A percentile compares a stretch with the other conserved stretches of the same genome.
Conservation (phyloP, 1,140 invertebrate species). For the Melipona quadrifasciata region DNA sequence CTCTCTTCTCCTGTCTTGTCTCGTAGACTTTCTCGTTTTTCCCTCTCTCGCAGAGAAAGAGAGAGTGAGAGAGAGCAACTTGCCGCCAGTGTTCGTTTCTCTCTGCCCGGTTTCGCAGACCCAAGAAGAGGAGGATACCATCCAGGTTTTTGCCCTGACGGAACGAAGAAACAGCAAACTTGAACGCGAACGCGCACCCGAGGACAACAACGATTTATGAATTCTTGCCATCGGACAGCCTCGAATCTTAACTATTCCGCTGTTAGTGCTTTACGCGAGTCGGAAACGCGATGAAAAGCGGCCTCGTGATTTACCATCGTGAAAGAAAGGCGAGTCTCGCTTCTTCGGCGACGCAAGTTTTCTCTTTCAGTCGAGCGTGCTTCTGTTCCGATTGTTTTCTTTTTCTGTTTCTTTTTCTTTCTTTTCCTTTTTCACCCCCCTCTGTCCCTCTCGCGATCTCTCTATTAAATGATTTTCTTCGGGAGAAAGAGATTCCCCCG, state of each 20-base stretch:
- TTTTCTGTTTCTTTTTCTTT: not conserved
- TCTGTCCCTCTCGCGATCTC: not conserved
- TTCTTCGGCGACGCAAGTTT: slow-evolving; percentile 2
- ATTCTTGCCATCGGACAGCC: slow-evolving; percentile 67
- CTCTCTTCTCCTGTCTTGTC: slow-evolving; percentile 45
- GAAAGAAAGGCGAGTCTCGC: slow-evolving; percentile 13
- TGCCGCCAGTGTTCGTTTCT: not conserved
- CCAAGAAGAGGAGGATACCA: slow-evolving; percentile 23
- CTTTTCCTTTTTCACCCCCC: too few relatives aligned
- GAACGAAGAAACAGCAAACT: slow-evolving; percentile 63
- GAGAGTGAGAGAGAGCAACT: slow-evolving; percentile 16
- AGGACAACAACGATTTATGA: slow-evolving; percentile 74
- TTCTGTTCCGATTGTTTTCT: not conserved
- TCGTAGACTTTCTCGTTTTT: slow-evolving; percentile 56
- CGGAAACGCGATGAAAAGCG: slow-evolving; percentile 8
- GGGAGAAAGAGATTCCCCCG: not conserved
- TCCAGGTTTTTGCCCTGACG: slow-evolving; percentile 62
- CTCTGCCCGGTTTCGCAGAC: not conserved
- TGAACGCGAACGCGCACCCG: slow-evolving; percentile 45
- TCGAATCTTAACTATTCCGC: slow-evolving; percentile 22
- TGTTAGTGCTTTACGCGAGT: not conserved
- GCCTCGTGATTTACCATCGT: slow-evolving; percentile 11
- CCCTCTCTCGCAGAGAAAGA: not conserved
- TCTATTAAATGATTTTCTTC: not conserved
- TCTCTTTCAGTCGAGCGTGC: not conserved